phyloP scores from a whole-genome alignment of 2,113 vertebrate genomes.

The Numenius arquata region DNA sequence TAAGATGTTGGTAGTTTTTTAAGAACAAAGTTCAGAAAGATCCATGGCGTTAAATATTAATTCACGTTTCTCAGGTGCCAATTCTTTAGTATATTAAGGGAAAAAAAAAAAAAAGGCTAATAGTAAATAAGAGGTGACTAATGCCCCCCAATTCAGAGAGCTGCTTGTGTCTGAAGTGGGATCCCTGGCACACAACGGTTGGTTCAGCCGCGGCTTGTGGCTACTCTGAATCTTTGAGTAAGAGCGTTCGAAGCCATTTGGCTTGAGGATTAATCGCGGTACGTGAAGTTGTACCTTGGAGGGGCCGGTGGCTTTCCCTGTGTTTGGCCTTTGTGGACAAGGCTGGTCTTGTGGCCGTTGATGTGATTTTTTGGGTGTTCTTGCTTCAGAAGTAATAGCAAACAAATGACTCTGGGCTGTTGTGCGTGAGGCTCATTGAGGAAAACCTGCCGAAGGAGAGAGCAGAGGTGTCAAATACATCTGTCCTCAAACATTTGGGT shows the following conservation, averaged over 20 bases:
- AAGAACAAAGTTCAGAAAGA: not conserved
- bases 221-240: not conserved
- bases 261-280: not conserved
- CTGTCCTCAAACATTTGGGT: fast-evolving
- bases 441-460: not conserved
- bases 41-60: fast-evolving
- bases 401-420: fast-evolving
- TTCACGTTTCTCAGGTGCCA: not conserved
- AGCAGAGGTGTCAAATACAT: too few relatives aligned
- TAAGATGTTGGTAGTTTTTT: not conserved
- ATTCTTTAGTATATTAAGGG: not conserved
- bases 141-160: not conserved
- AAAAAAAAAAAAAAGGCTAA: too few relatives aligned
- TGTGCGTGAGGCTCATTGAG: fast-evolving
- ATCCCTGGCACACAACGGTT: fast-evolving
- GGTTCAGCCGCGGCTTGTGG: not conserved
- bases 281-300: not conserved
- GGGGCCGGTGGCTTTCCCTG: not conserved
- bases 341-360: not conserved
- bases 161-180: not conserved
- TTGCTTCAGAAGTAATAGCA: fast-evolving
- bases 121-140: too few relatives aligned
- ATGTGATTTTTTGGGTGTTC: not conserved
- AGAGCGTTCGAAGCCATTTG: fast-evolving
- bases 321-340: too few relatives aligned